These are phyloP conservation scores for Corbicula japonica DNA, from an alignment of 2,888 invertebrate genomes.

Conservation along the genomic window DNA sequence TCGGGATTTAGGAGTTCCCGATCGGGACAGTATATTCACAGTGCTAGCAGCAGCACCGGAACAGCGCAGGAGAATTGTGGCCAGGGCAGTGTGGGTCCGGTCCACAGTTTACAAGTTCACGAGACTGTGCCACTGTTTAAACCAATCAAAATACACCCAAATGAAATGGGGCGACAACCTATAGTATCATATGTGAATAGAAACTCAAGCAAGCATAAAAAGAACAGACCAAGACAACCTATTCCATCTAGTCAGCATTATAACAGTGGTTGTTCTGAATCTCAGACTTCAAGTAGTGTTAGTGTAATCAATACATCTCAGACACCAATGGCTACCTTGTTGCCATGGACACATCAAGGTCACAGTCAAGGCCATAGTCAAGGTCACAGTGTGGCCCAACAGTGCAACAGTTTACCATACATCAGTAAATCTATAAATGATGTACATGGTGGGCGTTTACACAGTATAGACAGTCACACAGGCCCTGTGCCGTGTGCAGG, in stretches of 20 bases:
- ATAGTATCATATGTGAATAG: slow-evolving; percentile 60
- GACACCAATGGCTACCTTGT: slow-evolving; percentile 24
- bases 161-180: slow-evolving; percentile 57
- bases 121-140: slow-evolving; percentile 75
- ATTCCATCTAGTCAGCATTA: slow-evolving; percentile 66
- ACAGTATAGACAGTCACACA: slow-evolving; percentile 62
- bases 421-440: slow-evolving; percentile 64
- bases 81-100: slow-evolving; percentile 28
- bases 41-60: slow-evolving; percentile 74
- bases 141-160: slow-evolving; percentile 74
- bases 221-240: slow-evolving; percentile 43
- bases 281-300: slow-evolving; percentile 40
- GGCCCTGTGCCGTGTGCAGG: slow-evolving; percentile 58
- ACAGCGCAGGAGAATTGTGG: slow-evolving; percentile 68
- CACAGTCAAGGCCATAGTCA: slow-evolving; percentile 16
- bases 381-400: slow-evolving; percentile 19
- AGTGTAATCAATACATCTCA: slow-evolving; percentile 22
- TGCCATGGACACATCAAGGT: neutral
- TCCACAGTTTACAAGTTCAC: slow-evolving; percentile 57
- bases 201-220: slow-evolving; percentile 58
- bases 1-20: slow-evolving; percentile 82
- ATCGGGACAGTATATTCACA: slow-evolving; percentile 77
- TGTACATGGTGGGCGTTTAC: slow-evolving; percentile 61
- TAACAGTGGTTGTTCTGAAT: slow-evolving; percentile 46
- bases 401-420: slow-evolving; percentile 39